These are phyloP conservation scores for Conops quadrifasciatus DNA, from an alignment of 2,888 invertebrate genomes.

Conservation along the genomic window DNA sequence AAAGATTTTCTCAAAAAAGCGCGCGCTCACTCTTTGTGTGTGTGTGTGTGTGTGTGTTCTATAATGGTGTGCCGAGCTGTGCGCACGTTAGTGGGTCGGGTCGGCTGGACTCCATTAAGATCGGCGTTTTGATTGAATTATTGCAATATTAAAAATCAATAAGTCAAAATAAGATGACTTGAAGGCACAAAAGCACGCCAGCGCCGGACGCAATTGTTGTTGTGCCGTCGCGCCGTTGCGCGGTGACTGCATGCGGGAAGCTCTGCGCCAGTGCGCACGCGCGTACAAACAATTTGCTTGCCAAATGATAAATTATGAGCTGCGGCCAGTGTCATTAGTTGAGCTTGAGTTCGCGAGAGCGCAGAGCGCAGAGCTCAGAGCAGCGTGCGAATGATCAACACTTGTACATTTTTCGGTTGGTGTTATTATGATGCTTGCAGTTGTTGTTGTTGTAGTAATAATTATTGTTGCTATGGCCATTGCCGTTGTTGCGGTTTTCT, in stretches of 20 bases:
- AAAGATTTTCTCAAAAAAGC: background rate
- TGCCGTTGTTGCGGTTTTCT: background rate
- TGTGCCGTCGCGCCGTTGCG: background rate
- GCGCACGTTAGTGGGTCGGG: background rate
- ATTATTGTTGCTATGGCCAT: too few relatives aligned
- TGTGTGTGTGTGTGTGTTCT: too few relatives aligned
- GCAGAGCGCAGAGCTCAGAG: too few relatives aligned
- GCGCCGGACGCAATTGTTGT: slow-evolving; percentile 9
- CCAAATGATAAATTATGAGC: slow-evolving; percentile 32
- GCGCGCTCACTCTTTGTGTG: background rate
- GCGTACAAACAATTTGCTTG: slow-evolving; percentile 12
- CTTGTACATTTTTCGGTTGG: background rate
- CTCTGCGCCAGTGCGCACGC: slow-evolving; percentile 11
- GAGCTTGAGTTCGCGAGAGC: slow-evolving; percentile 14
- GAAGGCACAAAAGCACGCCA: slow-evolving; percentile 25
- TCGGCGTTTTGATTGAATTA: slow-evolving; percentile 28
- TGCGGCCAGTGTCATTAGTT: slow-evolving; percentile 45
- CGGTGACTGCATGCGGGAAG: background rate
- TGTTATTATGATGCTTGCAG: background rate
- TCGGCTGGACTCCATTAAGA: slow-evolving; percentile 1
- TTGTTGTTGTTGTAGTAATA: too few relatives aligned
- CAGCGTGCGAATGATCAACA: background rate
- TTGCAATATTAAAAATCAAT: slow-evolving; percentile 33
- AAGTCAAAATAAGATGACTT: slow-evolving; percentile 28
- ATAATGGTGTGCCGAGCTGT: background rate